These are phyloP conservation scores for Aethina tumida DNA, from an alignment of 1,140 invertebrate genomes.

Conservation along the genomic window DNA sequence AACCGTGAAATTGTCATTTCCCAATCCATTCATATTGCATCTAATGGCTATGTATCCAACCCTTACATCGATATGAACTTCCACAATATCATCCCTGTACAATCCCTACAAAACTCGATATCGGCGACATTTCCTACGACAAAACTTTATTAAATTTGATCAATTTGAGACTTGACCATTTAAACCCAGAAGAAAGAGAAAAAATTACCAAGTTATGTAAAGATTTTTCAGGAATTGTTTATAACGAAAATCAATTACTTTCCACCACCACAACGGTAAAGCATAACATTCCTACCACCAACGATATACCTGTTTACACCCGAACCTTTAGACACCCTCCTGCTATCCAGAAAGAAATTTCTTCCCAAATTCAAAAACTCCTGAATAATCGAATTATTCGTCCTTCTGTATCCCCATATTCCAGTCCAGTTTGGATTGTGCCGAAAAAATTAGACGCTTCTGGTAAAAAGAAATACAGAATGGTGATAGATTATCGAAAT, in stretches of 20 bases:
- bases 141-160: no score
- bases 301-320: slow-evolving; percentile 20
- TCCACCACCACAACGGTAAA: slow-evolving; percentile 12
- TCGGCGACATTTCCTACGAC: no score
- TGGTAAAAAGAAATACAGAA: slow-evolving; percentile 29
- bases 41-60: no score
- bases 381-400: slow-evolving; percentile 26
- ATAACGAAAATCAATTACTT: slow-evolving; percentile 17
- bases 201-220: slow-evolving; percentile 10
- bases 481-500: slow-evolving; percentile 37
- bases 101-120: no score
- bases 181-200: slow-evolving; percentile 19
- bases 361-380: slow-evolving; percentile 27
- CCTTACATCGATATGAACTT: no score
- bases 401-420: slow-evolving; percentile 28
- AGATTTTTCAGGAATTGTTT: slow-evolving; percentile 22
- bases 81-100: no score
- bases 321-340: slow-evolving; percentile 32
- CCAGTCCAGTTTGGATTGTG: slow-evolving; percentile 28
- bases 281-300: slow-evolving; percentile 25
- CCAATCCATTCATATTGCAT: no score
- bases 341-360: slow-evolving; percentile 34
- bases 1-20: no score
- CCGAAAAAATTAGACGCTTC: slow-evolving; percentile 33
- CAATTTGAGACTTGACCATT: slow-evolving; percentile 16